Conservation (phyloP, 2,113 vertebrate species). For the Erinaceus europaeus region DNA sequence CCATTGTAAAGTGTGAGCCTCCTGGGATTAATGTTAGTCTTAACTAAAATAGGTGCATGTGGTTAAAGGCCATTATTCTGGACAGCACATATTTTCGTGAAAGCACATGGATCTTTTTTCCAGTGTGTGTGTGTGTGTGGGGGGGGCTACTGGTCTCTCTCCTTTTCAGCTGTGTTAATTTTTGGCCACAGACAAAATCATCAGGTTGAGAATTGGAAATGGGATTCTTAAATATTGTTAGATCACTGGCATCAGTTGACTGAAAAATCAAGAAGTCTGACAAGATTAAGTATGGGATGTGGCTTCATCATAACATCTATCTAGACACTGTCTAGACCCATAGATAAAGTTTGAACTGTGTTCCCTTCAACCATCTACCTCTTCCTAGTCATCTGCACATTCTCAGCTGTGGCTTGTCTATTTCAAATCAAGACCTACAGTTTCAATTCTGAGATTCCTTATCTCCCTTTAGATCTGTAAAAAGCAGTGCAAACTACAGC, state of each 20-base stretch:
- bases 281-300: neutral
- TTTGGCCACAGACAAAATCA: neutral
- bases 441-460: conserved; percentile 30
- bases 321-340: no score
- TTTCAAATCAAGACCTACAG: neutral
- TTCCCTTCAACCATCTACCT: neutral
- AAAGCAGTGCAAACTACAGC: conserved; percentile 52
- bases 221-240: neutral
- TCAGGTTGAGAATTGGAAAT: neutral
- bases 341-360: neutral
- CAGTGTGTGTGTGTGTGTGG: no score
- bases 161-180: no score
- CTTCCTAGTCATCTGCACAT: neutral
- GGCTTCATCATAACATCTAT: no score
- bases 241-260: neutral
- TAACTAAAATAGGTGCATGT: neutral
- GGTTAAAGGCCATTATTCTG: neutral
- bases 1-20: no score
- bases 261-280: neutral
- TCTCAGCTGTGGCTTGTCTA: neutral
- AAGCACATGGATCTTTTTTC: no score
- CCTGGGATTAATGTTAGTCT: no score
- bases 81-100: neutral
- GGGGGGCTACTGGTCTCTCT: no score
- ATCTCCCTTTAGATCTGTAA: conserved; percentile 39